Base-by-base conservation (phyloP, 2,888 invertebrate species). In the Agrypnus murinus region DNA sequence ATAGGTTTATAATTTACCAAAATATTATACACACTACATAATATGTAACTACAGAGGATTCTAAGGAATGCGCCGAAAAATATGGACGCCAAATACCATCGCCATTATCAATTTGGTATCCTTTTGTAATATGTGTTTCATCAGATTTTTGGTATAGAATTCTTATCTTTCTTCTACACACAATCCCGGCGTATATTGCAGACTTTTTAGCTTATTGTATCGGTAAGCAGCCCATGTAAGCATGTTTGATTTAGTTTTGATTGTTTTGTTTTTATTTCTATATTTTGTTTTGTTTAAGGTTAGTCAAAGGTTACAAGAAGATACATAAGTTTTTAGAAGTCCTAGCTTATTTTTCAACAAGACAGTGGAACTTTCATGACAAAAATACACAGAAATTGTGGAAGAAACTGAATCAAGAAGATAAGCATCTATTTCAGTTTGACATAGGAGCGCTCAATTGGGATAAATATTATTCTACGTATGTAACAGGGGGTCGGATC, bases 281-380 rank as follows among this genome's bases (percentile, higher is more conserved):
- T n/a, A n/a, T n/a, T n/a, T n/a, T n/a, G n/a, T n/a, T n/a, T n/a
- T n/a, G n/a, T n/a, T 81, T 79, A 40, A 88, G 96, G 93, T 89
- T 96, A 88, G 85, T 94, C 74, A 91, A 91, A 77, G 89, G 93
- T 60, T 96, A 96, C 83, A 88, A 87, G 71, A 95, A 94, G 82
- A 90, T 97, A 58, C 92, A 95, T 83, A 93, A 92, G 82, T 92
- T 95, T 73, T 88, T 92, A 5, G 88, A 90, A 1, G 90, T 92
- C 0, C 83, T 97, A 32, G 87, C 91, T 0, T 95, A 93, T 82
- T 97, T 97, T 86, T 89, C 91, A 64, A 90, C 89, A n/a, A 86
- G 89, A 9, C 89, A 89, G 91, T 90, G 90, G 90, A 78, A 77
- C 7, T 88, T 88, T 76, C 74, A 77, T 9, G 84, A 84, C 59